Percentiles rank a stretch among this genome's conserved stretches.
Conservation (phyloP, 2,113 vertebrate genomes). For the Nansenia antarctica region DNA sequence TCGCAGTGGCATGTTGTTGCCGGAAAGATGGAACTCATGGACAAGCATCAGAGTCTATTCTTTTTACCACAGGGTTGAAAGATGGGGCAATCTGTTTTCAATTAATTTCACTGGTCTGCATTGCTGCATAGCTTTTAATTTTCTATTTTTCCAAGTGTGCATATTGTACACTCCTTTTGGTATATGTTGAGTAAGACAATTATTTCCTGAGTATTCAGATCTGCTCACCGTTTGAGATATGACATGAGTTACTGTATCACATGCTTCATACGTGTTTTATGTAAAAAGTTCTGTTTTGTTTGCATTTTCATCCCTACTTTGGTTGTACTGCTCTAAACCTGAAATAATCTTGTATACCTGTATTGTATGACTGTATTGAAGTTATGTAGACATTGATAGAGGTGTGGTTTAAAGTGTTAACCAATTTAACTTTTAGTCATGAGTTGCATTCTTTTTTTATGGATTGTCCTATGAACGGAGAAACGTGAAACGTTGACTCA, state of each 20-base stretch:
- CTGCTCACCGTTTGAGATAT: conserved; percentile 79
- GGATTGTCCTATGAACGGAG: conserved; percentile 86
- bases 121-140: conserved; percentile 86
- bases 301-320: conserved; percentile 79
- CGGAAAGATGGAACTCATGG: conserved; percentile 79
- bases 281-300: conserved; percentile 91
- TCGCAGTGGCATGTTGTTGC: conserved; percentile 65
- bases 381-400: conserved; percentile 89
- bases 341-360: conserved; percentile 98
- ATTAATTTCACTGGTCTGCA: conserved; percentile 84
- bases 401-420: conserved; percentile 97
- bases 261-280: conserved; percentile 88
- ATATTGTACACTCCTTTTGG: conserved; percentile 98
- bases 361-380: conserved; percentile 97
- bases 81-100: conserved; percentile 80
- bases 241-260: conserved; percentile 81
- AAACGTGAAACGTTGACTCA: conserved; percentile 78
- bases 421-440: conserved; percentile 94
- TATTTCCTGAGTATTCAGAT: conserved; percentile 77
- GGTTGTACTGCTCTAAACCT: conserved; percentile 95
- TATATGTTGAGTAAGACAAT: conserved; percentile 90
- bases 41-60: conserved; percentile 88
- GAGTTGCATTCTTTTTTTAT: conserved; percentile 81
- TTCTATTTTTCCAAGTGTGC: conserved; percentile 93
- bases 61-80: conserved; percentile 88